Evolutionary conservation across 2,797 vertebrate species (phyloP), one percentile per base, ranked within the genome.

Genomic region (Poeciliopsis turneri): DNA sequence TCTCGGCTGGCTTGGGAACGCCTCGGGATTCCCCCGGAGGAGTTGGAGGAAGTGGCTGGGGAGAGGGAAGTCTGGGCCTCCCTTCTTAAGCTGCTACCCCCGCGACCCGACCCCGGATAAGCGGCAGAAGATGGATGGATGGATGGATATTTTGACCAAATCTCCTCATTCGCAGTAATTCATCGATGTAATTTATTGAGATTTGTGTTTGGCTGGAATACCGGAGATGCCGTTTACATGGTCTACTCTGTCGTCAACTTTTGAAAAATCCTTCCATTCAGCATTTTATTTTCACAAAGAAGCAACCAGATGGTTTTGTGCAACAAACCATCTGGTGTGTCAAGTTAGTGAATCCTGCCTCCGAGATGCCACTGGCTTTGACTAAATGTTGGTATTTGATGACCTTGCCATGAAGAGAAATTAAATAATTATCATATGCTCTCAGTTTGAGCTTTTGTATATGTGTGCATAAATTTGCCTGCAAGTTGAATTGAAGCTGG

Each of bases 271-370:
- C 15, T 71, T 11, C 49, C 51, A 7, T 59, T 47, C 25, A 25
- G 18, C 20, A 28, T 39, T 45, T 1, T 18, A 59, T 66, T 72
- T 78, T n/a, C 15, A 61, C 20, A 4, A 33, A 51, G 30, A 72
- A 30, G 25, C 51, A 28, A 43, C 47, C 76, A 77, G 75, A 77
- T 70, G 76, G 25, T 77, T 77, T 41, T 33, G 13, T 12, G 1
- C 20, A 30, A 78, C 30, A 66, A 78, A 61, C 45, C 57, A 73
- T 51, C 43, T 78, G 69, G 59, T 76, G 59, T 39, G 43, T 25
- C 28, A 46, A n/a, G 46, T 77, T 51, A 11, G 47, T 69, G 47
- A 57, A 25, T 15, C n/a, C 28, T 57, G 28, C 41, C 28, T 59
- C 6, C 43, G 2, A 46, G 39, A 72, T 20, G 23, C 46, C 9